Evolutionary conservation across 1,140 invertebrate species (phyloP), one percentile per base, ranked within the genome.

Genomic region (Aphaenogaster ashmeadi): DNA sequence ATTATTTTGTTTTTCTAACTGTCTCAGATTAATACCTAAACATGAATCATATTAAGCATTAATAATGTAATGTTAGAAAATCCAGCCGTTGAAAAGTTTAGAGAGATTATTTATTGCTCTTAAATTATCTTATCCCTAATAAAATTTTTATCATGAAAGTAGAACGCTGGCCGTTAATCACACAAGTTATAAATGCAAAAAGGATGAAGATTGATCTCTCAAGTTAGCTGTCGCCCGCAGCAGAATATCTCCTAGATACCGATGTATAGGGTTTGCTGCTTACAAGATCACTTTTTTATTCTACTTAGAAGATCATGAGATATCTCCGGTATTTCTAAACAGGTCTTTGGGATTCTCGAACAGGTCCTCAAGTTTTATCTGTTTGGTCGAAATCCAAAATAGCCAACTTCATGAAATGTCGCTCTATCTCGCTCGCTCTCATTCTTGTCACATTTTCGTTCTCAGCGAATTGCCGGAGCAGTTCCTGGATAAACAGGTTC

Each of bases 181-280:
- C 50, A 74, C 36, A 15, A 38, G 13, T 27, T 56, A 21, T 72
- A 52, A 69, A 60, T 15, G n/a, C 21, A 79, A 81, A 69, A 13
- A 18, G 36, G 11, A 52, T 15, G 13, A 41, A 74, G 54, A 83
- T 83, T 74, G 69, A 74, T 74, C 54, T 74, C 18, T 74, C 27
- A 74, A 74, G 67, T 44, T 47, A 21, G 8, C 21, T 56, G 36
- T 81, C 47, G 50, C 36, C 15, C 36, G 36, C 21, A 81, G 78
- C 64, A 41, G 36, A 81, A 74, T 58, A 60, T 74, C 33, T 74
- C 18, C 18, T 74, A 58, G 41, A 60, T 74, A 74, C 8, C 27
- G 13, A 44, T 72, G n/a, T 58, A 72, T 27, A 56, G 3, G 15
- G 13, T 38, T 52, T 21, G 21, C 4, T 9, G 2, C 33, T 69